phyloP scores from a whole-genome alignment of 2,888 invertebrate species.

The Taphrorychus bicolor region DNA sequence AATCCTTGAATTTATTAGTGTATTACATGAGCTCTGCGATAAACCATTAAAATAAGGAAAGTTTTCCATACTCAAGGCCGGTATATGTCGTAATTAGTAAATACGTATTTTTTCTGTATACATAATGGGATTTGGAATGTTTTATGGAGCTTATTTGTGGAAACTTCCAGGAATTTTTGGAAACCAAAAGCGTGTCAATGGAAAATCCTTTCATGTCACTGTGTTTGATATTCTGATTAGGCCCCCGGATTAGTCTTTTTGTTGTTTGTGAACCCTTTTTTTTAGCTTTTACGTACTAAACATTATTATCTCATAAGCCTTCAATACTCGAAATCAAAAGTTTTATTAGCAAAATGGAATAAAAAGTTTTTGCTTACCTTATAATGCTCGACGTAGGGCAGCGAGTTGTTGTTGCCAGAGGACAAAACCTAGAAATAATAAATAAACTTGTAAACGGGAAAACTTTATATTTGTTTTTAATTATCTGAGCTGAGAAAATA shows the following conservation, averaged over 20 bases:
- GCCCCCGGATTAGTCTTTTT: not conserved
- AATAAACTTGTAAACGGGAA: slow-evolving; percentile 25
- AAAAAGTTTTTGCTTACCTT: slow-evolving; percentile 39
- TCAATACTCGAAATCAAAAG: not conserved
- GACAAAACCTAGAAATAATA: slow-evolving; percentile 44
- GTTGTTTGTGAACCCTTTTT: not conserved
- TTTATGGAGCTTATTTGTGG: not conserved
- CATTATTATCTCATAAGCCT: too few relatives aligned
- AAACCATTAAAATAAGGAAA: too few relatives aligned
- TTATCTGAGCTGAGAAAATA: slow-evolving; percentile 20
- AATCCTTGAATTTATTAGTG: not conserved
- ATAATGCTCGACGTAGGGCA: slow-evolving; percentile 45
- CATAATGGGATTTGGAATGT: not conserved
- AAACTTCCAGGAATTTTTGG: not conserved
- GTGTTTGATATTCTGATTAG: not conserved
- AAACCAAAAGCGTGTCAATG: not conserved
- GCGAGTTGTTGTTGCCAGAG: slow-evolving; percentile 46
- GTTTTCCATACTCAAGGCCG: not conserved
- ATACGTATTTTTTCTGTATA: too few relatives aligned
- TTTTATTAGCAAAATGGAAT: not conserved
- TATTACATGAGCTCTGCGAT: not conserved
- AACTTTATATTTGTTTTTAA: slow-evolving; percentile 36
- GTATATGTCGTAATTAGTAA: not conserved
- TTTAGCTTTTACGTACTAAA: not conserved
- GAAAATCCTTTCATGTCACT: not conserved